Evolutionary conservation across 1,140 invertebrate genomes (phyloP), one percentile per base, ranked within the genome.

Genomic region (Nebria ingens): DNA sequence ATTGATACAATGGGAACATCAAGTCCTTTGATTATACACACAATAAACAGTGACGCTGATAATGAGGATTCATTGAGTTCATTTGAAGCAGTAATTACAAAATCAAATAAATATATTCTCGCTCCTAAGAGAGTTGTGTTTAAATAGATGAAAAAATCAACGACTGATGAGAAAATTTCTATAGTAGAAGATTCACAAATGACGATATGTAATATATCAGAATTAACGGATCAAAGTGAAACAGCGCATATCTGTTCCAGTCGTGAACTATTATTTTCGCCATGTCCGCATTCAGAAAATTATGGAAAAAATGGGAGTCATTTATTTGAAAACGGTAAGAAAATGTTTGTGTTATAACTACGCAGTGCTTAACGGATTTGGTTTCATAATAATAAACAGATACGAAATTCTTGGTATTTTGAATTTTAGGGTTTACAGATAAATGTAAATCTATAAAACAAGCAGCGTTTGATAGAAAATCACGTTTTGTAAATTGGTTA

Each of bases 1-100:
- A 64, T 64, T 20, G 56, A 62, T 21, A 19, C 56, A 2, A 64
- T 64, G 60, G 40, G 9, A n/a, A 9, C 6, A 9, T 34, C 25
- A n/a, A n/a, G n/a, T n/a, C n/a, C n/a, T n/a, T n/a, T n/a, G n/a
- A n/a, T n/a, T n/a, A n/a, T n/a, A n/a, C n/a, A n/a, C 25, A 34
- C 25, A 34, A 6, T 34, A n/a, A 34, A 34, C n/a, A n/a, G n/a
- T n/a, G n/a, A n/a, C n/a, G n/a, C n/a, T 45, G 58, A 60, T 34
- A 57, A 60, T 50, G 56, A 57, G 21, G 58, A 60, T 34, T 57
- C 56, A 2, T 21, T 52, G 12, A 17, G 50, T 51, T 49, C 52
- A 15, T 57, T 52, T 6, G 6, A 34, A 34, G 25, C n/a, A n/a
- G n/a, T n/a, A n/a, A n/a, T n/a, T n/a, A n/a, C n/a, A n/a, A n/a